These are phyloP conservation scores for Rhinogobio ventralis DNA, from an alignment of 2,797 vertebrate species.

Conservation along the genomic window DNA sequence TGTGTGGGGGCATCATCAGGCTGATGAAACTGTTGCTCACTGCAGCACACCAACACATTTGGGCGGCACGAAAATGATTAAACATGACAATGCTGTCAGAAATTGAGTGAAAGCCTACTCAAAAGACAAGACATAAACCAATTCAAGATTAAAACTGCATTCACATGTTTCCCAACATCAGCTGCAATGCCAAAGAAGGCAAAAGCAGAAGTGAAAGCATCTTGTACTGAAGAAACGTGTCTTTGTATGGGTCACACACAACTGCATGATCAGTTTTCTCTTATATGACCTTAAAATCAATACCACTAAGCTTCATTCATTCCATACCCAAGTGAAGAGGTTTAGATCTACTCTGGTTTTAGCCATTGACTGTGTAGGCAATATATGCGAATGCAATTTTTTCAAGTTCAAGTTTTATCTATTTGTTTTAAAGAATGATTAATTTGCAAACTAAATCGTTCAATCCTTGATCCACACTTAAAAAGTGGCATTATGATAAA, in stretches of 20 bases:
- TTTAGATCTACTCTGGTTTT: background rate
- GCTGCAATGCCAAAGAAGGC: constrained; percentile 7
- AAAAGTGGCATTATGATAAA: background rate
- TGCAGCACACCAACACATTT: constrained; percentile 23
- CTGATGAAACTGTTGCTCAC: constrained; percentile 52
- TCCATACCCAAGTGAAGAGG: background rate
- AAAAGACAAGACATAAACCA: background rate
- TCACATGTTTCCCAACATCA: constrained; percentile 6
- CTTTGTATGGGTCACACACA: background rate
- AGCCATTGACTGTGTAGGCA: background rate
- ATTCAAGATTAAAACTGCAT: background rate
- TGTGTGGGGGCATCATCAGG: background rate
- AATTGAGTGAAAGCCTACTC: background rate
- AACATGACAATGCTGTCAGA: background rate
- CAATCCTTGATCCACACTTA: background rate
- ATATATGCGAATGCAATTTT: background rate
- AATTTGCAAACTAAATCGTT: background rate
- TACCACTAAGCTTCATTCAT: background rate
- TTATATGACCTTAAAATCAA: background rate
- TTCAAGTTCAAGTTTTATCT: background rate
- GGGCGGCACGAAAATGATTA: constrained; percentile 10
- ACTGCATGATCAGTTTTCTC: background rate
- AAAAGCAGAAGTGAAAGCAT: constrained; percentile 24
- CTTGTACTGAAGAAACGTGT: background rate
- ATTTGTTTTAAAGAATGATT: background rate